A percentile compares a stretch with the other conserved stretches of the same genome.
Evolutionary conservation across 2,888 invertebrate species (phyloP).

Genomic region (Melanostoma mellinum): DNA sequence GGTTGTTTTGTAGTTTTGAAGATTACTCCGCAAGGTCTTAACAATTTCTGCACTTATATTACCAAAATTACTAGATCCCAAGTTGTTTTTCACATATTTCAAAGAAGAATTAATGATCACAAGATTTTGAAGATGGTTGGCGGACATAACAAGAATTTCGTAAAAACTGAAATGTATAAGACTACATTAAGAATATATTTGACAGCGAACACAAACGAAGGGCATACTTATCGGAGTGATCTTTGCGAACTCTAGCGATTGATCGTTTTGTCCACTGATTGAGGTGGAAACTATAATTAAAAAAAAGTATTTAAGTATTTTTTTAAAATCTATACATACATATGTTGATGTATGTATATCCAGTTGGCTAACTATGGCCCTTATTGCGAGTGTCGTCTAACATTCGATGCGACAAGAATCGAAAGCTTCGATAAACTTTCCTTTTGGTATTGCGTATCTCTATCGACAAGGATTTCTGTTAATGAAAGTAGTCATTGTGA

Average conservation of each 20-base stretch:
- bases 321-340: too few relatives aligned
- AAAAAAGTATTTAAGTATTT: neutral
- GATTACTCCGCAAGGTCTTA: constrained; percentile 71
- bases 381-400: too few relatives aligned
- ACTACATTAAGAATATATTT: constrained; percentile 21
- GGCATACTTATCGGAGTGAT: constrained; percentile 75
- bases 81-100: constrained; percentile 76
- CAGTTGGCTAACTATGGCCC: too few relatives aligned
- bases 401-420: too few relatives aligned
- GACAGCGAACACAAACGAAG: constrained; percentile 10
- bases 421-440: too few relatives aligned
- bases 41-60: constrained; percentile 73
- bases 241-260: constrained; percentile 77
- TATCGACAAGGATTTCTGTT: too few relatives aligned
- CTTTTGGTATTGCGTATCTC: too few relatives aligned
- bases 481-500: too few relatives aligned
- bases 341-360: too few relatives aligned
- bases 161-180: constrained; percentile 77
- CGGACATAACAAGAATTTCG: constrained; percentile 80
- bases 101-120: constrained; percentile 78
- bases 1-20: constrained; percentile 76
- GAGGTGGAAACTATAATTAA: constrained; percentile 78
- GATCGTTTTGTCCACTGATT: constrained; percentile 80
- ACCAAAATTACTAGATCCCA: constrained; percentile 75
- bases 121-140: constrained; percentile 80